phyloP scores from a whole-genome alignment of 2,888 invertebrate species.

The Dicyrtoma fusca region DNA sequence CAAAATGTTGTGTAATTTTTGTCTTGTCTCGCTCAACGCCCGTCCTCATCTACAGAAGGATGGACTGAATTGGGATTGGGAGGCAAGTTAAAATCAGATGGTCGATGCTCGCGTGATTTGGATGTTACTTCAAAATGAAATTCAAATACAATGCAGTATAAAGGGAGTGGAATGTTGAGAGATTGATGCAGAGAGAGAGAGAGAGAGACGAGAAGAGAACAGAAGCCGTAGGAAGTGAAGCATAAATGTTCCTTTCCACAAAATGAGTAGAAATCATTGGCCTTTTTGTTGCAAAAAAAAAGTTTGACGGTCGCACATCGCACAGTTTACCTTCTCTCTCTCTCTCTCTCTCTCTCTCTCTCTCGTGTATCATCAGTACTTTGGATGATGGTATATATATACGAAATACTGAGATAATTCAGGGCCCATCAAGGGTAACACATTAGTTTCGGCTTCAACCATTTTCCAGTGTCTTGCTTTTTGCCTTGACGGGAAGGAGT shows the following conservation, averaged over 20 bases:
- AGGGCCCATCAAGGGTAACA: conserved; percentile 27
- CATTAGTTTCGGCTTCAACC: conserved; percentile 35
- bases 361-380: neutral
- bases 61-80: too few relatives aligned
- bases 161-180: too few relatives aligned
- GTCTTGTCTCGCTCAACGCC: too few relatives aligned
- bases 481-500: conserved; percentile 28
- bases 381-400: conserved; percentile 3
- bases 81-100: too few relatives aligned
- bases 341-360: conserved; percentile 1
- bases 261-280: conserved; percentile 31
- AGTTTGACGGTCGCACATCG: neutral
- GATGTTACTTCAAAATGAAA: too few relatives aligned
- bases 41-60: too few relatives aligned
- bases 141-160: too few relatives aligned
- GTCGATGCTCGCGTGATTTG: too few relatives aligned
- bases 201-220: neutral
- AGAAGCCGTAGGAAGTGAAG: conserved; percentile 33
- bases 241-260: conserved; percentile 27
- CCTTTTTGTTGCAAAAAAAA: conserved; percentile 28
- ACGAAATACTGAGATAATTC: conserved; percentile 18
- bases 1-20: neutral
- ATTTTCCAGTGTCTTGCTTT: conserved; percentile 32
- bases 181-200: neutral
- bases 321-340: neutral